Conservation (phyloP, 2,797 vertebrate species). For the Lepus oiostolus region DNA sequence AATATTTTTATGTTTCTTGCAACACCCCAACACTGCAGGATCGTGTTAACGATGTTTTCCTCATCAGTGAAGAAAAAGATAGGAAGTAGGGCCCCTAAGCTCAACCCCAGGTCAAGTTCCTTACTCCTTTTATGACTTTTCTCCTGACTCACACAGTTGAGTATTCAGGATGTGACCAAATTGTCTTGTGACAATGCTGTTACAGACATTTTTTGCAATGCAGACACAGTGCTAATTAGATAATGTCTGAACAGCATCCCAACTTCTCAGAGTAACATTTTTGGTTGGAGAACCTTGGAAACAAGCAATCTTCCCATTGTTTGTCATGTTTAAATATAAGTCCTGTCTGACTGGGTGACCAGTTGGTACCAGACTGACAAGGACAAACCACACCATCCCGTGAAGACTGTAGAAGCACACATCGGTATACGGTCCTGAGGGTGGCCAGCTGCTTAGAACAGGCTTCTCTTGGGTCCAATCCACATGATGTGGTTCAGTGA, state of each 20-base stretch:
- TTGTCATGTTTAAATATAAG: slow-evolving; percentile 65
- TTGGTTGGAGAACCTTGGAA: slow-evolving; percentile 13
- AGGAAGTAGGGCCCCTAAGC: neutral
- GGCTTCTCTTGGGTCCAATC: neutral
- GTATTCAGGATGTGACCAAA: slow-evolving; percentile 64
- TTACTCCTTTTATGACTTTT: slow-evolving; percentile 18
- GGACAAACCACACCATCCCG: neutral
- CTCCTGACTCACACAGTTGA: slow-evolving; percentile 57
- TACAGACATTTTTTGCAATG: slow-evolving; percentile 54
- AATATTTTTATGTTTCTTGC: neutral
- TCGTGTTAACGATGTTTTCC: neutral
- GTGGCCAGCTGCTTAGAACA: neutral
- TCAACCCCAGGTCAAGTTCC: neutral
- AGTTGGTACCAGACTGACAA: neutral
- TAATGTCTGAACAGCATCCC: slow-evolving; percentile 55
- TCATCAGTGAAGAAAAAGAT: neutral
- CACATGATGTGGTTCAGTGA: neutral
- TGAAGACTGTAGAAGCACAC: neutral
- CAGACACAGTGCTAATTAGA: slow-evolving; percentile 58
- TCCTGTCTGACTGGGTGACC: neutral
- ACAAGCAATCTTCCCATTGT: neutral
- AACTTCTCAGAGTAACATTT: slow-evolving; percentile 42
- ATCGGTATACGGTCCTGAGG: neutral
- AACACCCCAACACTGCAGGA: neutral
- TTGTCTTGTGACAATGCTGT: slow-evolving; percentile 62